These are phyloP conservation scores for Chlorops oryzae DNA, from an alignment of 1,140 invertebrate genomes.

Conservation along the genomic window DNA sequence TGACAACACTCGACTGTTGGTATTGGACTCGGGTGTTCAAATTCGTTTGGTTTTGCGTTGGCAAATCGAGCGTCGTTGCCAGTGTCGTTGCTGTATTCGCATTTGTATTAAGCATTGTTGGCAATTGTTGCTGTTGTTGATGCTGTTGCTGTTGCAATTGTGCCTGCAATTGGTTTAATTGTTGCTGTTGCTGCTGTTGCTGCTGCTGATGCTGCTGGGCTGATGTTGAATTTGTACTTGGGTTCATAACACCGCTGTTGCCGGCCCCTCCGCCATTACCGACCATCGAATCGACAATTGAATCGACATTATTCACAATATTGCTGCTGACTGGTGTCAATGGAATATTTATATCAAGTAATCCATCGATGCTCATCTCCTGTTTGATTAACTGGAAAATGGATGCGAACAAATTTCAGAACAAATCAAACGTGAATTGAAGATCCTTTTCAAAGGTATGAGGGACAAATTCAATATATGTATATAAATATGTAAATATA, in stretches of 20 bases:
- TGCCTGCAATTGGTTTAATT: conserved; percentile 31
- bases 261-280: conserved; percentile 2
- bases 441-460: too few relatives aligned
- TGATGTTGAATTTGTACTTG: conserved; percentile 17
- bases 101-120: conserved; percentile 31
- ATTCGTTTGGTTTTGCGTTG: conserved; percentile 29
- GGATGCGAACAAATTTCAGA: neutral
- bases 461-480: too few relatives aligned
- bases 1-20: conserved; percentile 51
- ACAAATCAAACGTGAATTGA: too few relatives aligned
- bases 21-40: conserved; percentile 42
- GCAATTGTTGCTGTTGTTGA: conserved; percentile 24
- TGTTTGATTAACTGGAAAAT: conserved; percentile 75
- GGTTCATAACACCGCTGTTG: neutral
- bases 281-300: conserved; percentile 7
- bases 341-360: conserved; percentile 86
- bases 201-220: conserved; percentile 18
- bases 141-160: conserved; percentile 32
- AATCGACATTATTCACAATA: conserved; percentile 17
- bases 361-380: conserved; percentile 87
- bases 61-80: conserved; percentile 25
- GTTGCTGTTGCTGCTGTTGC: conserved; percentile 18
- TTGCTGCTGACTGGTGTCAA: conserved; percentile 32
- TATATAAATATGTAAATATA: too few relatives aligned
- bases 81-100: conserved; percentile 14